Evolutionary conservation across 2,888 invertebrate species (phyloP).

Genomic region (Notocelia uddmanniana): DNA sequence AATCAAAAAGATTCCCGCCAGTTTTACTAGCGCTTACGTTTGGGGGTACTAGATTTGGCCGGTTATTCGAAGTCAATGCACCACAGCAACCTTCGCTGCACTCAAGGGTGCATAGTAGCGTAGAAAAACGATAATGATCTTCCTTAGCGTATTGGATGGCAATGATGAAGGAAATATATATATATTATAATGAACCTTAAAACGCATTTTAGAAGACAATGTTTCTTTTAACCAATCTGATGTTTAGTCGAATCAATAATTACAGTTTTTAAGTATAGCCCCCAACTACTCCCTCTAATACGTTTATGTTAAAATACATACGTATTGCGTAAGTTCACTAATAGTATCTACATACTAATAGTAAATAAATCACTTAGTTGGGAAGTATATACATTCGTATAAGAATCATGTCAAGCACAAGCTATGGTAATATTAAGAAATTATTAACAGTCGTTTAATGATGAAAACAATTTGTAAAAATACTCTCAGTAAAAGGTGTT

Average conservation of each 20-base stretch:
- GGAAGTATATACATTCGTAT: too few relatives aligned
- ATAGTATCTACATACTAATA: too few relatives aligned
- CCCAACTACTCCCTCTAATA: neutral
- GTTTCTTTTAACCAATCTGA: neutral
- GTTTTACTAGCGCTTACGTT: constrained; percentile 49
- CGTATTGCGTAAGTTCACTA: too few relatives aligned
- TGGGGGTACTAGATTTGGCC: constrained; percentile 58
- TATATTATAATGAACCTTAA: too few relatives aligned
- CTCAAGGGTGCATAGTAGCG: constrained; percentile 84
- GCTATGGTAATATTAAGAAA: too few relatives aligned
- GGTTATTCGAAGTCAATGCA: constrained; percentile 79
- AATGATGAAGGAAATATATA: constrained; percentile 34
- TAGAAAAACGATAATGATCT: constrained; percentile 78
- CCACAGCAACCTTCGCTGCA: constrained; percentile 82
- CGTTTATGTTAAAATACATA: too few relatives aligned
- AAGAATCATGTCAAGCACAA: too few relatives aligned
- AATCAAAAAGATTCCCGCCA: constrained; percentile 57
- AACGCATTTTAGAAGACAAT: neutral
- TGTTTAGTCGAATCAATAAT: neutral
- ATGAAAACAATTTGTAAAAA: too few relatives aligned
- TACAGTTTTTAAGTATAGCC: neutral
- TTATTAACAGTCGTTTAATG: neutral
- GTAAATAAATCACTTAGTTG: too few relatives aligned
- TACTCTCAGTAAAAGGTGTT: too few relatives aligned
- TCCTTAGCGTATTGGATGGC: constrained; percentile 71